A percentile compares a stretch with the other conserved stretches of the same genome.
phyloP scores from a whole-genome alignment of 1,140 invertebrate genomes.

The Drosophila sp. region DNA sequence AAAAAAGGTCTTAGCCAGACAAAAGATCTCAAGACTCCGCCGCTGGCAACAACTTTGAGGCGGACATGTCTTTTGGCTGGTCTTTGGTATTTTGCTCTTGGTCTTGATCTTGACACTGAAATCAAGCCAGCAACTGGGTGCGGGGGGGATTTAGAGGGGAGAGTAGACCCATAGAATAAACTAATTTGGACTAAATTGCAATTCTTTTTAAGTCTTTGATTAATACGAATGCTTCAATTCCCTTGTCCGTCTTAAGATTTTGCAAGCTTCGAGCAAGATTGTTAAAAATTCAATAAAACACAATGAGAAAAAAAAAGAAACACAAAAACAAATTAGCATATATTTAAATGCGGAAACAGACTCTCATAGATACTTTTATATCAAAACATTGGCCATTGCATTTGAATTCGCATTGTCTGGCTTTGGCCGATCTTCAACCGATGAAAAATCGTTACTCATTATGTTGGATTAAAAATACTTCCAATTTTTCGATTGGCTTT shows the following conservation, averaged over 20 bases:
- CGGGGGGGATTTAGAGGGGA: not conserved
- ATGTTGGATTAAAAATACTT: conserved; percentile 21
- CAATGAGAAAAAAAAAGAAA: conserved; percentile 29
- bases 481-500: conserved; percentile 33
- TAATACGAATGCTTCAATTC: conserved; percentile 38
- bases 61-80: conserved; percentile 32
- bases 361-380: conserved; percentile 32
- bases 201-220: conserved; percentile 31
- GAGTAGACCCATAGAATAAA: not conserved
- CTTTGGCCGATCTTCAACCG: not conserved
- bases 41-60: conserved; percentile 6
- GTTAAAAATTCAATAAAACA: conserved; percentile 15
- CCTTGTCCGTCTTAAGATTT: conserved; percentile 37
- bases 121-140: not conserved
- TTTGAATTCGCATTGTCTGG: conserved; percentile 12
- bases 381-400: conserved; percentile 36
- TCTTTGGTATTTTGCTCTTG: conserved; percentile 10
- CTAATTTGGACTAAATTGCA: conserved; percentile 26
- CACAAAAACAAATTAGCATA: conserved; percentile 60
- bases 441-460: conserved; percentile 42
- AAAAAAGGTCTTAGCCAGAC: conserved; percentile 45
- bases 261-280: conserved; percentile 30
- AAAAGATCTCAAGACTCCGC: conserved; percentile 13
- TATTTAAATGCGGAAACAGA: conserved; percentile 66
- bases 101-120: conserved; percentile 71